Evolutionary conservation across 1,140 invertebrate species (phyloP).

Genomic region (Drosophila lacteicornis): DNA sequence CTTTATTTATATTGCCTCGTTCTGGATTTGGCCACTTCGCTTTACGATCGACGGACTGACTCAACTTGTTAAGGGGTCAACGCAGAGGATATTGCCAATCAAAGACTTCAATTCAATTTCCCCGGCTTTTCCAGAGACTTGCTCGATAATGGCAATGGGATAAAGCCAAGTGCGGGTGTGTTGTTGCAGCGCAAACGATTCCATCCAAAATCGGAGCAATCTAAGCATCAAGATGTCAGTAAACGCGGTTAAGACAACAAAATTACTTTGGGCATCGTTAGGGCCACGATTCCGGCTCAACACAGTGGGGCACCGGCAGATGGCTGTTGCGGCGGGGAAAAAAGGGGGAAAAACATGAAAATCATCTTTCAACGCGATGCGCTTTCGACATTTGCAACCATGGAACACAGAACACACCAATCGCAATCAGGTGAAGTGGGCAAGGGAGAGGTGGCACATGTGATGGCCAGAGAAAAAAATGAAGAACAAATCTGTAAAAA

Average conservation of each 20-base stretch:
- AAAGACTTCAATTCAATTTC: constrained; percentile 77
- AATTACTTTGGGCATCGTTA: constrained; percentile 76
- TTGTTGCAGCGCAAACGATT: constrained; percentile 61
- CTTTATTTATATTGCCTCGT: constrained; percentile 20
- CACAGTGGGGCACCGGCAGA: constrained; percentile 5
- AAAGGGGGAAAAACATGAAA: constrained; percentile 74
- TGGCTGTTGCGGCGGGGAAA: constrained; percentile 1
- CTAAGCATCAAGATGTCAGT: constrained; percentile 79
- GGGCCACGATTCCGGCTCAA: constrained; percentile 51
- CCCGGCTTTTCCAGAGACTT: constrained; percentile 49
- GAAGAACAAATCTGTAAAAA: background rate
- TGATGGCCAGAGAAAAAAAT: background rate
- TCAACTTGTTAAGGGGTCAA: constrained; percentile 39
- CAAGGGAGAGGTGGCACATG: constrained; percentile 16
- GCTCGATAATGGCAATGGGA: constrained; percentile 63
- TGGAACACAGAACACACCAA: constrained; percentile 33
- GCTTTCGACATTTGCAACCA: constrained; percentile 50
- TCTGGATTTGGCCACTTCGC: constrained; percentile 7
- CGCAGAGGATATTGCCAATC: constrained; percentile 68
- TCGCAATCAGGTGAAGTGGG: constrained; percentile 49
- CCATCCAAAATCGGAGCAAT: constrained; percentile 80
- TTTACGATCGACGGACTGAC: constrained; percentile 27
- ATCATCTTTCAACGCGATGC: constrained; percentile 79
- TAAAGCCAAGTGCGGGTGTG: constrained; percentile 67
- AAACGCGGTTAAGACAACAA: constrained; percentile 78